Base-by-base conservation (phyloP, 1,140 invertebrate species). In the Bombus cullumanus region DNA sequence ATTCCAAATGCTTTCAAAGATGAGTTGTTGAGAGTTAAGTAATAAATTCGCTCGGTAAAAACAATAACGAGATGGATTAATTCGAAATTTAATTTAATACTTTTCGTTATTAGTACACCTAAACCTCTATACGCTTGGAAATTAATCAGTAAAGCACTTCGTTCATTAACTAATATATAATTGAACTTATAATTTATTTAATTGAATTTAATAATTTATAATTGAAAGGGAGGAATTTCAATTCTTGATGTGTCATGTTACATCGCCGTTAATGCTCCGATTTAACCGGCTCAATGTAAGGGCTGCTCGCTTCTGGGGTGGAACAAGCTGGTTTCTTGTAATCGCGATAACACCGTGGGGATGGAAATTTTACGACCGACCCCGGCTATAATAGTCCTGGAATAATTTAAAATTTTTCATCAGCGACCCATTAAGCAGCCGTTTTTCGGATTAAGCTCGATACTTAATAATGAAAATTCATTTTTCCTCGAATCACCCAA, bases 81-180 rank as follows among this genome's bases (percentile, higher is more conserved):
- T 43, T 43, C 43, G 43, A 15, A 66, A 31, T 6, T 31, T n/a
- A 10, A 31, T 1, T 18, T 34, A 34, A 34, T 9, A 37, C 9
- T 37, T 68, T 68, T 4, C 18, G 9, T 68, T 22, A 22, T 15
- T 18, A 72, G 6, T 13, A 22, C 2, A 12, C 4, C 2, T 25
- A 34, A 25, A 22, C 10, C 10, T 9, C 39, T 12, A 43, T 39
- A 43, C n/a, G n/a, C 47, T 62, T 22, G 43, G 59, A 34, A 62
- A 82, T 82, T 89, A 89, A 89, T 89, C 88, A 86, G 82, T 82
- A 86, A 82, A 82, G 78, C 69, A 59, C 83, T 76, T 69, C 43
- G 87, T 86, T 88, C 78, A 82, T 89, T 89, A 89, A 79, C 74
- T 89, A 89, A 89, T 89, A 89, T 83, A 81, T 77, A 85, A 82